Evolutionary conservation across 2,888 invertebrate genomes (phyloP).

Genomic region (Cheilosia vulpina): DNA sequence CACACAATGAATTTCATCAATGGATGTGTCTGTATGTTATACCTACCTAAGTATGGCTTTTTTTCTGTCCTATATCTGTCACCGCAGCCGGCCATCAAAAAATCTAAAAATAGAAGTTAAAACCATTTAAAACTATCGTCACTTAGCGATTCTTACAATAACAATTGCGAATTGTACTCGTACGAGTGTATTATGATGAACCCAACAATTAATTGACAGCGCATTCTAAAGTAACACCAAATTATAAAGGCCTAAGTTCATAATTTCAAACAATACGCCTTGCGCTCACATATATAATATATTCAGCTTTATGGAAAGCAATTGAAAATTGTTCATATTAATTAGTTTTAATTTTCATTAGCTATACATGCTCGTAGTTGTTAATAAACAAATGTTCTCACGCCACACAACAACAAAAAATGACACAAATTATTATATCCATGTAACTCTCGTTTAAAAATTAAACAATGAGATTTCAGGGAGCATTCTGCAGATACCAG

Average conservation of each 20-base stretch:
- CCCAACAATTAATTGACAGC: background rate
- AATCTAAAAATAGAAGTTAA: no score
- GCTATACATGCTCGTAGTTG: background rate
- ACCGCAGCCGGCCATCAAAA: no score
- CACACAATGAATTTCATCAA: no score
- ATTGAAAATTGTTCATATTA: slow-evolving; percentile 7
- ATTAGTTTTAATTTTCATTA: slow-evolving; percentile 8
- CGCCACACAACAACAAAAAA: background rate
- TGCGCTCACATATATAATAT: background rate
- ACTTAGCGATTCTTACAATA: no score
- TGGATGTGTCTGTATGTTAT: no score
- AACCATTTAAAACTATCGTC: no score
- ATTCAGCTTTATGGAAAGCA: background rate
- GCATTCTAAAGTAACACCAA: background rate
- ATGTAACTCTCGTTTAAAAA: background rate
- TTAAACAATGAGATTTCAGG: background rate
- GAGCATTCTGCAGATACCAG: background rate
- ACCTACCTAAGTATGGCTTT: no score
- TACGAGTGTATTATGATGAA: background rate
- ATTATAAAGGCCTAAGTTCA: background rate
- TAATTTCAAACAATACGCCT: background rate
- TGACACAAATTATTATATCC: background rate
- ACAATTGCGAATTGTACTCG: no score
- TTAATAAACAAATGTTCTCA: slow-evolving; percentile 15
- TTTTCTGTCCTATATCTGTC: no score